Conservation (phyloP, 1,140 invertebrate genomes). For the Maconellicoccus hirsutus region DNA sequence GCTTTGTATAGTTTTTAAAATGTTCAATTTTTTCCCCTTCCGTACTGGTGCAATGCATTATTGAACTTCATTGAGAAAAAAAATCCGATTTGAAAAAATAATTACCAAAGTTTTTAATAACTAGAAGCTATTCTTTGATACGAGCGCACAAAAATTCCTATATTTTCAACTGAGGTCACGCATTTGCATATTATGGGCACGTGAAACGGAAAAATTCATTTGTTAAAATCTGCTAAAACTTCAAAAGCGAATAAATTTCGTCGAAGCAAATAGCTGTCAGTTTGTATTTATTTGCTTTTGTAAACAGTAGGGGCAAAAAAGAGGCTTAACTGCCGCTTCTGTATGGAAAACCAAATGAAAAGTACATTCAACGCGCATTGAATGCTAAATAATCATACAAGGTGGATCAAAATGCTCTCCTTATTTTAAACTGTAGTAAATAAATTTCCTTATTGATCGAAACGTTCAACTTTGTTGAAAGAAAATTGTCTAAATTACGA, state of each 20-base stretch:
- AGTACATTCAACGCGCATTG: conserved; percentile 7
- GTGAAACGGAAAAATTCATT: conserved; percentile 1
- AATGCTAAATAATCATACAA: conserved; percentile 10
- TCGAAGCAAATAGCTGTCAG: conserved; percentile 7
- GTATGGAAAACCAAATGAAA: neutral
- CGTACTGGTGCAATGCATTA: neutral
- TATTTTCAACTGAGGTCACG: neutral
- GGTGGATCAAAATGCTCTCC: neutral
- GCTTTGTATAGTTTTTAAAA: neutral
- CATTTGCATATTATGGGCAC: neutral
- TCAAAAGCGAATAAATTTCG: conserved; percentile 4
- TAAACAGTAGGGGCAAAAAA: neutral
- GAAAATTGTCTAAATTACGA: no score
- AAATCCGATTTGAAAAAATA: neutral
- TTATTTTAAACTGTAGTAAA: neutral
- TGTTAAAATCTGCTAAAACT: conserved; percentile 9
- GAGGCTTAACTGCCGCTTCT: neutral
- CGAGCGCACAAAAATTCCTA: neutral
- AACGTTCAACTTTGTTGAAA: no score
- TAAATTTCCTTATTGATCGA: no score
- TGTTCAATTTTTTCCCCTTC: neutral
- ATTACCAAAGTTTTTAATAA: neutral
- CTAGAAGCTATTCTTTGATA: neutral
- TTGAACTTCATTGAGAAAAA: neutral
- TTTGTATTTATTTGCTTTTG: conserved; percentile 9